A percentile compares a stretch with the other conserved stretches of the same genome.
phyloP scores from a whole-genome alignment of 2,888 invertebrate species.

The Reticulitermes lucifugus region DNA sequence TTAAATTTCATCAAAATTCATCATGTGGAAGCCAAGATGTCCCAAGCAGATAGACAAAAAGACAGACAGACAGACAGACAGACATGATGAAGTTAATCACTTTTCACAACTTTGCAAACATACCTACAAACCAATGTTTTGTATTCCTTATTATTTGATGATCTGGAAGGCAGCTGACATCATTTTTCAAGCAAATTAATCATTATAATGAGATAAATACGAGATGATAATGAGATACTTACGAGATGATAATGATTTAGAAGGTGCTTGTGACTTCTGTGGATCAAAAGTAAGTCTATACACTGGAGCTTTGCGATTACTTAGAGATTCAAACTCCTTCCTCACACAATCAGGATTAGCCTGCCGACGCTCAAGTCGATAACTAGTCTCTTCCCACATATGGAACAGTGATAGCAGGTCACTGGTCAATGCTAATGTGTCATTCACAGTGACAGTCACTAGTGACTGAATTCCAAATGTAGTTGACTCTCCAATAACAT shows the following conservation, averaged over 20 bases:
- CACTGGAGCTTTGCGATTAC: conserved; percentile 75
- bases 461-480: conserved; percentile 77
- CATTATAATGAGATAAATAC: conserved; percentile 5
- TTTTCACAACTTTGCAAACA: no score
- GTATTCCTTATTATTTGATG: no score
- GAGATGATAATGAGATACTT: conserved; percentile 9
- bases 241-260: conserved; percentile 51
- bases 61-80: no score
- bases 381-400: conserved; percentile 97
- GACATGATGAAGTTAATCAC: no score
- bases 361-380: conserved; percentile 87
- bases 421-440: conserved; percentile 70
- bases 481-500: conserved; percentile 75
- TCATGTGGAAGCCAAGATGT: no score
- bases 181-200: background rate
- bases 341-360: conserved; percentile 82
- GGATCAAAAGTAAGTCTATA: conserved; percentile 81
- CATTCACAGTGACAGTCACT: conserved; percentile 71
- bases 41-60: no score
- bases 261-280: conserved; percentile 64
- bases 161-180: background rate
- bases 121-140: no score
- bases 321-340: conserved; percentile 81
- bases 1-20: no score
- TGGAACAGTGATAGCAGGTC: conserved; percentile 77